Evolutionary conservation across 2,113 vertebrate genomes (phyloP).

Genomic region (Mastomys natalensis): DNA sequence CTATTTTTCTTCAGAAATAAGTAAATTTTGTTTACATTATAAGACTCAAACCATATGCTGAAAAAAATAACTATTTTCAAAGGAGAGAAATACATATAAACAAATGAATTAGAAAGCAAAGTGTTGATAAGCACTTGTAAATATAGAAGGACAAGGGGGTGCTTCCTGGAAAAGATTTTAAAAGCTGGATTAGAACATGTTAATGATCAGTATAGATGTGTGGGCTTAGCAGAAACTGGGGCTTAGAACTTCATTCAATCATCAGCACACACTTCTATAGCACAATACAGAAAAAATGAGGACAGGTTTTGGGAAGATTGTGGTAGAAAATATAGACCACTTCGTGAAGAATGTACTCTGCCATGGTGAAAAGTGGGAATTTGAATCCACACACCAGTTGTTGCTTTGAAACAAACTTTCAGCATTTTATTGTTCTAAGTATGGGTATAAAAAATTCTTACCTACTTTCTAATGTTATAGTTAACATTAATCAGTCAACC

Average conservation of each 20-base stretch:
- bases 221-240: not conserved
- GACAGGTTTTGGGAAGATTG: not conserved
- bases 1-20: conserved; percentile 50
- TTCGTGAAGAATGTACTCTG: not conserved
- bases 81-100: not conserved
- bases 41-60: conserved; percentile 51
- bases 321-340: not conserved
- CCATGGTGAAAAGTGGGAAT: not conserved
- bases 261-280: not conserved
- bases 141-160: not conserved
- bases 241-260: not conserved
- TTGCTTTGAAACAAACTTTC: not conserved
- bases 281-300: not conserved
- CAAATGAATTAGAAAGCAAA: conserved; percentile 29
- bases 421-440: not conserved
- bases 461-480: not conserved
- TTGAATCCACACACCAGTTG: not conserved
- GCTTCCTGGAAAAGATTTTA: conserved; percentile 7
- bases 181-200: not conserved
- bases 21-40: conserved; percentile 57
- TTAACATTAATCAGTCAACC: not conserved
- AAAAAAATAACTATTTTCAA: not conserved
- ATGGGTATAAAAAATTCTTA: not conserved
- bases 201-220: not conserved
- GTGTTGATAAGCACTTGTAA: not conserved